These are phyloP conservation scores for Margaritifera margaritifera DNA, from an alignment of 2,888 invertebrate species.

Conservation along the genomic window DNA sequence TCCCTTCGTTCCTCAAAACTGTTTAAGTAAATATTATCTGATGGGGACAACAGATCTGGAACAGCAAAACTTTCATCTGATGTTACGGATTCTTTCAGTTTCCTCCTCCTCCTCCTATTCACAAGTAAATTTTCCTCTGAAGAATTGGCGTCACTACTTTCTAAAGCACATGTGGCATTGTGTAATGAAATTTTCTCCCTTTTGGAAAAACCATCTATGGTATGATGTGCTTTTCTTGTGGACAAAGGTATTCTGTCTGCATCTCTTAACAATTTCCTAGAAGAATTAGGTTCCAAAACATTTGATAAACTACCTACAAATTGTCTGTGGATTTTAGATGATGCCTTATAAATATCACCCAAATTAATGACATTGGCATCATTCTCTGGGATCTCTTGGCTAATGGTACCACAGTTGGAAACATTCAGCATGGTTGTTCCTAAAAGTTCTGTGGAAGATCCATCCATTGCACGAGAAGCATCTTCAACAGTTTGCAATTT, in stretches of 20 bases:
- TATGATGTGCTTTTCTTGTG: too few species aligned
- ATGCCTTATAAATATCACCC: too few species aligned
- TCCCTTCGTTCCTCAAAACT: conserved; percentile 23
- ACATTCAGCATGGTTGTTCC: conserved; percentile 20
- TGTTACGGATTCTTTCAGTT: conserved; percentile 24
- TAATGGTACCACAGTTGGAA: too few species aligned
- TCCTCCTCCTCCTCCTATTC: conserved; percentile 9
- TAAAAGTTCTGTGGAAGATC: conserved; percentile 30
- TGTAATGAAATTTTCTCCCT: conserved; percentile 38
- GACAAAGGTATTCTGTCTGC: too few species aligned
- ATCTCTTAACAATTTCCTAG: too few species aligned
- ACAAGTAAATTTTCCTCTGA: conserved; percentile 36
- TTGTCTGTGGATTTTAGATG: too few species aligned
- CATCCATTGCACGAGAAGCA: too few species aligned
- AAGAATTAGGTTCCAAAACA: too few species aligned
- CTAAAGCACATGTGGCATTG: conserved; percentile 31
- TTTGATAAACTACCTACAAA: too few species aligned
- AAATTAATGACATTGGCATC: too few species aligned
- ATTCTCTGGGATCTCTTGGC: too few species aligned
- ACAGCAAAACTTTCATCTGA: conserved; percentile 38
- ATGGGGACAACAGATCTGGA: conserved; percentile 29
- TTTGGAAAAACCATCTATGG: conserved; percentile 39
- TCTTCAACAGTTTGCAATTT: conserved; percentile 19
- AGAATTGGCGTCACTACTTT: conserved; percentile 42
- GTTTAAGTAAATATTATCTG: too few species aligned